Conservation (phyloP, 1,140 invertebrate species). For the Drosophila neocordata region DNA sequence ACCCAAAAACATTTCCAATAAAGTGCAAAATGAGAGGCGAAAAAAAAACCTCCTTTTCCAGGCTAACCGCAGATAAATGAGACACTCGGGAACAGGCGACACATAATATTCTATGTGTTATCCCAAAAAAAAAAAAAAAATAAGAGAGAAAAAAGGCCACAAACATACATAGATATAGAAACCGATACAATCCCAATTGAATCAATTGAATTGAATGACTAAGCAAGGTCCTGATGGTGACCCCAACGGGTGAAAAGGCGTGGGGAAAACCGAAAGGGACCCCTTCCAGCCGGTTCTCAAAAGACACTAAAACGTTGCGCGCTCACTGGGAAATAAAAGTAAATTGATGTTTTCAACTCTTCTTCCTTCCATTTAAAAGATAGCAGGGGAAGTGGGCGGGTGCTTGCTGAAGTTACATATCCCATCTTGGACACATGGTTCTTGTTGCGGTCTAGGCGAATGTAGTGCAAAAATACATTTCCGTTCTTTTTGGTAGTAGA, state of each 20-base stretch:
- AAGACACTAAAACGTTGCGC: conserved; percentile 44
- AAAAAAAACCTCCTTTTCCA: conserved; percentile 3
- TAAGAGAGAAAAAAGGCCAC: too few species aligned
- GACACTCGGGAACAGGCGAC: conserved; percentile 62
- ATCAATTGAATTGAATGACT: conserved; percentile 78
- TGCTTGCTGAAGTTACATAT: neutral
- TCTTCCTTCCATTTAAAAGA: neutral
- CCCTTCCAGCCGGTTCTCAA: conserved; percentile 18
- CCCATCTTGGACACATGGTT: conserved; percentile 38
- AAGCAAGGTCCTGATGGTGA: conserved; percentile 54
- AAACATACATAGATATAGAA: neutral
- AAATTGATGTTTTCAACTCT: conserved; percentile 77
- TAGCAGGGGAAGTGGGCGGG: neutral
- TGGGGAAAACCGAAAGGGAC: neutral
- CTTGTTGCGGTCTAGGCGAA: conserved; percentile 21
- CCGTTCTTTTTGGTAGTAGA: conserved; percentile 23
- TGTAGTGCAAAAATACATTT: conserved; percentile 33
- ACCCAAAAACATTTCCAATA: conserved; percentile 45
- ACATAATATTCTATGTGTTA: conserved; percentile 10
- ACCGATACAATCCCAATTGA: conserved; percentile 78
- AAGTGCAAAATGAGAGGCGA: conserved; percentile 40
- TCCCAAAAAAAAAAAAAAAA: neutral
- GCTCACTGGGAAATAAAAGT: conserved; percentile 63
- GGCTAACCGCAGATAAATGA: conserved; percentile 74
- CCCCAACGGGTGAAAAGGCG: conserved; percentile 1